Conservation (phyloP, 2,888 invertebrate species). For the Spisula subtruncata region DNA sequence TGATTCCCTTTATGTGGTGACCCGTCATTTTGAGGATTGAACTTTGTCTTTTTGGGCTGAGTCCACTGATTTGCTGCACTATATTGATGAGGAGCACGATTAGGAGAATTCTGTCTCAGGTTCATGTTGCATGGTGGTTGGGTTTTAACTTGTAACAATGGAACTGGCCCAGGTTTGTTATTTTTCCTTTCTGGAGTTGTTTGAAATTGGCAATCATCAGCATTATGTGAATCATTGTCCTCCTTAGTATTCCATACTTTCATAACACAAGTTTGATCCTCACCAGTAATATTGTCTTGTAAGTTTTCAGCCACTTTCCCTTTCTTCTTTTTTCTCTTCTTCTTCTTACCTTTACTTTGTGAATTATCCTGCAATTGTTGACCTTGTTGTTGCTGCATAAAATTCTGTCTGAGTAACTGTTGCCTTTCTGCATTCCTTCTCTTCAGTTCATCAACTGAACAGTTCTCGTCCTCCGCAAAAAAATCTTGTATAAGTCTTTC, state of each 20-base stretch:
- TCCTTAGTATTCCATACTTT: slow-evolving; percentile 62
- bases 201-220: slow-evolving; percentile 20
- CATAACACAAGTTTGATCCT: slow-evolving; percentile 77
- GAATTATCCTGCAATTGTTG: slow-evolving; percentile 4
- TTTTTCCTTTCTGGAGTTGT: slow-evolving; percentile 47
- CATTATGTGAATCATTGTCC: slow-evolving; percentile 22
- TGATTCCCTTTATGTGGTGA: slow-evolving; percentile 22
- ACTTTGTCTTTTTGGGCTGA: slow-evolving; percentile 27
- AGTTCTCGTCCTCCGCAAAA: slow-evolving; percentile 72
- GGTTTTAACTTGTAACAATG: not conserved
- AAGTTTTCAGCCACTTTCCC: slow-evolving; percentile 53
- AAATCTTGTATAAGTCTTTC: slow-evolving; percentile 73
- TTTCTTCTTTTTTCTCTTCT: slow-evolving; percentile 57
- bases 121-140: not conserved
- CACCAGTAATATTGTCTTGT: slow-evolving; percentile 53
- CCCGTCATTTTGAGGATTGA: not conserved
- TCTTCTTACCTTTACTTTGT: slow-evolving; percentile 51
- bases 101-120: slow-evolving; percentile 38
- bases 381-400: slow-evolving; percentile 56
- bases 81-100: not conserved
- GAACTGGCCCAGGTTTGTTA: not conserved
- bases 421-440: slow-evolving; percentile 76
- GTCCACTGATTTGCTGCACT: slow-evolving; percentile 31
- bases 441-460: slow-evolving; percentile 74
- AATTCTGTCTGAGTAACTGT: slow-evolving; percentile 71